phyloP scores from a whole-genome alignment of 2,113 vertebrate species.

The Channa maculata region DNA sequence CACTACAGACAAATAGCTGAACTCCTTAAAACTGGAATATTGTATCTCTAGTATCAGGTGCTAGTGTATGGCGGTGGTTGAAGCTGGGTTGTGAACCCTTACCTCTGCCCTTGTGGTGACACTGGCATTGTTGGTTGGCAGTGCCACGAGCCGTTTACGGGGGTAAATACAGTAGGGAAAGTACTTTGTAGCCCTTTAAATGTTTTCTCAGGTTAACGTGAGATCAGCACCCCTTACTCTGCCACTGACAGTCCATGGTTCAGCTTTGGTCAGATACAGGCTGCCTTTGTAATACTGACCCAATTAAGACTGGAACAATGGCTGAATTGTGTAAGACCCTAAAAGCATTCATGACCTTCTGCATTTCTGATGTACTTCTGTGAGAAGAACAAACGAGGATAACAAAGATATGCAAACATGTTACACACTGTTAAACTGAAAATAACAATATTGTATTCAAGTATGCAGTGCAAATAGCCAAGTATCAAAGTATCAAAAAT shows the following conservation, averaged over 20 bases:
- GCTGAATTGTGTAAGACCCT: slow-evolving; percentile 44
- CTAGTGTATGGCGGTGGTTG: background rate
- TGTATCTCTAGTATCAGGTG: background rate
- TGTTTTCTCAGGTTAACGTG: background rate
- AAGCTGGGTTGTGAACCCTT: background rate
- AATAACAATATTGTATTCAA: slow-evolving; percentile 24
- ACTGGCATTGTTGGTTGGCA: background rate
- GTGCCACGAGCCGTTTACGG: background rate
- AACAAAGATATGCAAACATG: slow-evolving; percentile 11
- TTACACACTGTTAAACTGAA: background rate
- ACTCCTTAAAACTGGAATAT: background rate
- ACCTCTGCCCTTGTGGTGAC: background rate
- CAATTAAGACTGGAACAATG: slow-evolving; percentile 64
- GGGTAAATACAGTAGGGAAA: background rate
- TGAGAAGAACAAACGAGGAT: slow-evolving; percentile 1
- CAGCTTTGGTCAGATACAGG: slow-evolving; percentile 41
- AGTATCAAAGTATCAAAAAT: slow-evolving; percentile 30
- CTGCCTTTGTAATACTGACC: slow-evolving; percentile 71
- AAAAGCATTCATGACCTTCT: slow-evolving; percentile 22
- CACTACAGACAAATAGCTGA: slow-evolving; percentile 20
- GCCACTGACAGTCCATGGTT: slow-evolving; percentile 3
- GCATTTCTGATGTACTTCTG: slow-evolving; percentile 16
- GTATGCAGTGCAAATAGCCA: background rate
- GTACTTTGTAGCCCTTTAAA: too few species aligned
- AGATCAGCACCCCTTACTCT: slow-evolving; percentile 31